A percentile compares a stretch with the other conserved stretches of the same genome.
phyloP scores from a whole-genome alignment of 2,113 vertebrate species.

The Aplodontia rufa region DNA sequence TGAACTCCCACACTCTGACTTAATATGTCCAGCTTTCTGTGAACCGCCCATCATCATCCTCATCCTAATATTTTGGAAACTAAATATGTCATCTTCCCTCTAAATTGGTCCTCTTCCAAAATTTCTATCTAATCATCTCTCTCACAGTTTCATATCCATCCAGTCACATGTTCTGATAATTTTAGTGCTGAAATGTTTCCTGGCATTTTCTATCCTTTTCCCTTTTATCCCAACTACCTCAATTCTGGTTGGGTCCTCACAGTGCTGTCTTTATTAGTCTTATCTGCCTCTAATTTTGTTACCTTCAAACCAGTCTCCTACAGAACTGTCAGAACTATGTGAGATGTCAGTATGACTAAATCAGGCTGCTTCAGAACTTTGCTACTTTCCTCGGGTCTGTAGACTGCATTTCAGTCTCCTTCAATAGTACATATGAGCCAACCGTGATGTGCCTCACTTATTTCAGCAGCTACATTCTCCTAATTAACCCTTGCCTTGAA shows the following conservation, averaged over 20 bases:
- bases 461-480: background rate
- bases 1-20: background rate
- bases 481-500: background rate
- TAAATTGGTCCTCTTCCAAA: background rate
- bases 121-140: background rate
- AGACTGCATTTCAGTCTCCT: background rate
- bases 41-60: background rate
- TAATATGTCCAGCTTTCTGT: background rate
- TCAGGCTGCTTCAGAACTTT: background rate
- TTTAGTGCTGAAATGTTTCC: background rate
- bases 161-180: background rate
- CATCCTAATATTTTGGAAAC: background rate
- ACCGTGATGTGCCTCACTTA: background rate
- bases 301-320: background rate
- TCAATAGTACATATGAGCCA: background rate
- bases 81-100: background rate
- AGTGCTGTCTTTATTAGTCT: background rate
- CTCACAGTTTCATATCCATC: background rate
- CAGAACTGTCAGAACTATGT: background rate
- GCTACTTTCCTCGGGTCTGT: background rate
- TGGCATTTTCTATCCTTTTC: background rate
- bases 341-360: background rate
- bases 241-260: background rate
- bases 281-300: background rate
- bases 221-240: background rate